Evolutionary conservation across 2,797 vertebrate genomes (phyloP), one percentile per base, ranked within the genome.

Genomic region (Furcifer pardalis): DNA sequence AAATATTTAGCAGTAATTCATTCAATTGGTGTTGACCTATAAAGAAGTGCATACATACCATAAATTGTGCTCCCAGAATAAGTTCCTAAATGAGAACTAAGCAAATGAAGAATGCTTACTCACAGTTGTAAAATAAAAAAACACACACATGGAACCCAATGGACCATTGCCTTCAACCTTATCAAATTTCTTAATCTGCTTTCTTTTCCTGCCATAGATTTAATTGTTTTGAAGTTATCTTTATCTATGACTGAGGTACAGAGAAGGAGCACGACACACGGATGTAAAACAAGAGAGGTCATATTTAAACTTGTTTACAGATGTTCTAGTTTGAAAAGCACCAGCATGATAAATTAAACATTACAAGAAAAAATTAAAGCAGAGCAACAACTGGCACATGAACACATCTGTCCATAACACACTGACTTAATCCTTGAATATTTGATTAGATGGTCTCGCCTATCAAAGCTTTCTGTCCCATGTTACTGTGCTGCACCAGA

Each of bases 331-430:
- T 94, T 94, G 93, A 92, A 92, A 95, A 94, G 91, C 90, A 81
- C 91, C 85, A 92, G 90, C 91, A 92, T 93, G 89, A 96, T 97
- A 96, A 96, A 96, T 96, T 95, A 96, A 96, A 95, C 94, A 95
- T 95, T 94, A 91, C 91, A 93, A 80, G 90, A 59, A 83, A 77
- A 90, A 93, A 89, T 68, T 84, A 91, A 94, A 95, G 91, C 92
- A 79, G 86, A 92, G 89, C 91, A 94, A 90, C 93, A 94, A 85
- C 93, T 95, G 94, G 91, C 91, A 90, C 90, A 85, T 90, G 90
- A 93, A 91, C 92, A 93, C 85, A 91, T 90, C 9, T 95, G 94
- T 92, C 94, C 94, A 86, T 84, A 93, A 92, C 93, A 87, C 89
- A 88, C 75, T 84, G 91, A 85, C 89, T 95, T 95, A 94, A 95